Evolutionary conservation across 2,797 vertebrate genomes (phyloP), one percentile per base, ranked within the genome.

Genomic region (Crocodylus rhombifer): DNA sequence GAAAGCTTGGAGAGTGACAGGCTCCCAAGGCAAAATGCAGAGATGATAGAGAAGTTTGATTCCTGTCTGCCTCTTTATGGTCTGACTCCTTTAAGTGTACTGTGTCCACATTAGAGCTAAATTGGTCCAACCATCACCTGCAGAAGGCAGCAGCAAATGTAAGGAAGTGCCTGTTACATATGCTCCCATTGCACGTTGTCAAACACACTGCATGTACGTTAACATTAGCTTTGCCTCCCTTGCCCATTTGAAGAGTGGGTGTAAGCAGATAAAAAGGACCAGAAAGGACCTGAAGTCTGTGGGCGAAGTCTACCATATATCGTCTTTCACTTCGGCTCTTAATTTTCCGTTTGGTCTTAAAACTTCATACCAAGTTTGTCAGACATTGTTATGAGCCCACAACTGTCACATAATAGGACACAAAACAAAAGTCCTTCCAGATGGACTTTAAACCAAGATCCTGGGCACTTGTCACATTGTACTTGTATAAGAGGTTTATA

Each of bases 141-240:
- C 57, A 93, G 79, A 84, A 91, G 86, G 82, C 42, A 89, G 69
- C 51, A 94, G 93, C 82, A 84, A 86, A 90, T 90, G 64, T 71
- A 62, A 13, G 57, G 82, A 64, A 90, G 80, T 84, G 87, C 84
- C 95, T 56, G 92, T 82, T 30, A 74, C 56, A 86, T 73, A 76
- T 84, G 62, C 78, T 94, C 95, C 82, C 77, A 92, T 84, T 4
- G 91, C 64, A 6, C 17, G 6, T 75, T 91, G 83, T 93, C 76
- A 64, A 92, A 90, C 73, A 82, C 78, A 90, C 94, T 88, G 87
- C 95, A 91, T 95, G 92, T 87, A 95, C 89, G 95, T 91, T 91
- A 51, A 6, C 56, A 77, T 64, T 25, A 78, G 80, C 91, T 95
- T 89, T 89, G 64, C 17, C 13, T 96, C 28, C 16, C 80, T 33